A percentile compares a stretch with the other conserved stretches of the same genome.
These are phyloP conservation scores for Gasterosteus aculeatus DNA, from an alignment of 2,113 vertebrate genomes.

Conservation along the genomic window DNA sequence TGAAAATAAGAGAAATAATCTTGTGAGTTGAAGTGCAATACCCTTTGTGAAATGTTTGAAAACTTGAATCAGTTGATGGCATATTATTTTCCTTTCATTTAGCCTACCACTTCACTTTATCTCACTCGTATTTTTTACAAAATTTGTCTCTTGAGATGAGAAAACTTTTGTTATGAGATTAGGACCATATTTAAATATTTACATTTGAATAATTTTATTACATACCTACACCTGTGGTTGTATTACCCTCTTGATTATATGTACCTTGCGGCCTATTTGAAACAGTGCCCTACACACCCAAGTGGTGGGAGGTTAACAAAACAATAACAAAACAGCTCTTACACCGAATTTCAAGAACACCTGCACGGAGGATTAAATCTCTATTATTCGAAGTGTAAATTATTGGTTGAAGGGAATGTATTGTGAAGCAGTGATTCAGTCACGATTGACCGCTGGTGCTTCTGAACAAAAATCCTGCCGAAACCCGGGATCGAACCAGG, in stretches of 20 bases:
- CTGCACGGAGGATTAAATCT: neutral
- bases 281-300: too few relatives aligned
- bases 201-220: neutral
- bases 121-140: neutral
- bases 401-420: too few relatives aligned
- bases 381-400: too few relatives aligned
- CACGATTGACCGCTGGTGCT: neutral
- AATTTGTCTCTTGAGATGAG: neutral
- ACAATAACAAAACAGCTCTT: neutral
- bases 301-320: too few relatives aligned
- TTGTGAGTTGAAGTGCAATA: neutral
- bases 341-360: too few relatives aligned
- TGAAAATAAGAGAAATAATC: neutral
- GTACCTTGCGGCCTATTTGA: too few relatives aligned
- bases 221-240: too few relatives aligned
- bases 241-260: too few relatives aligned
- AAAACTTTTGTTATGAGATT: neutral
- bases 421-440: too few relatives aligned
- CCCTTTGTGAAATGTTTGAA: neutral
- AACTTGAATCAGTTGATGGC: neutral
- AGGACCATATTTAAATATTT: neutral
- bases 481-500: conserved; percentile 67
- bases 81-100: too few relatives aligned
- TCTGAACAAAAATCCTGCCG: conserved; percentile 25
- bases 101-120: neutral